Base-by-base conservation (phyloP, 2,113 vertebrate species). In the Alethe diademata region DNA sequence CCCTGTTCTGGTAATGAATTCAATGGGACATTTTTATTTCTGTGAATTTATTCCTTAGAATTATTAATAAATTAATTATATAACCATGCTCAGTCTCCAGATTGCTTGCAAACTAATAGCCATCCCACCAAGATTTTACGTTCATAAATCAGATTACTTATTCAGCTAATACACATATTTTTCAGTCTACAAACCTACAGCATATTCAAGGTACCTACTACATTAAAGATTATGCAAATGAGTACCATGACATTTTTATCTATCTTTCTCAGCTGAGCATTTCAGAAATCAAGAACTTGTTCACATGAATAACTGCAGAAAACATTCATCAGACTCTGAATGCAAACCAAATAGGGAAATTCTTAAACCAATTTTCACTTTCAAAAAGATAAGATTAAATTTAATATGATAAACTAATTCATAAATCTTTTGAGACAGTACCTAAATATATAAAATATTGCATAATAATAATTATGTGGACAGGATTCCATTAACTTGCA, bases 221-320 rank as follows among this genome's bases (percentile, higher is more conserved):
- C 74, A 91, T 47, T 89, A 93, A 86, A 86, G 76, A 78, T 95
- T 78, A 95, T 72, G 83, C 70, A 94, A 94, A 94, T 80, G 4
- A 70, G 33, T 57, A 90, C 54, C 67, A 86, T 78, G 84, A 72
- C 90, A 91, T 91, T 95, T 96, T 91, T 95, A 84, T 93, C 75
- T 93, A 81, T 93, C 75, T 90, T 86, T 86, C 92, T 94, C 66
- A 92, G 84, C 74, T 70, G 62, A 86, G 54, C 56, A 40, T 92
- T 80, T 95, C 0, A 0, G 71, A 90, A 94, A 93, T 88, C 75
- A 97, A 88, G 71, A 91, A 82, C 58, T 95, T 81, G 57, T 95
- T 89, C 84, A 79, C 45, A 92, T 86, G 81, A 93, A 56, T 79
- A 90, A 85, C 58, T 73, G 60, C 54, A 69, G 79, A 95, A 93